Evolutionary conservation across 2,888 invertebrate species (phyloP), one percentile per base, ranked within the genome.

Genomic region (Hirudinaria manillensis): DNA sequence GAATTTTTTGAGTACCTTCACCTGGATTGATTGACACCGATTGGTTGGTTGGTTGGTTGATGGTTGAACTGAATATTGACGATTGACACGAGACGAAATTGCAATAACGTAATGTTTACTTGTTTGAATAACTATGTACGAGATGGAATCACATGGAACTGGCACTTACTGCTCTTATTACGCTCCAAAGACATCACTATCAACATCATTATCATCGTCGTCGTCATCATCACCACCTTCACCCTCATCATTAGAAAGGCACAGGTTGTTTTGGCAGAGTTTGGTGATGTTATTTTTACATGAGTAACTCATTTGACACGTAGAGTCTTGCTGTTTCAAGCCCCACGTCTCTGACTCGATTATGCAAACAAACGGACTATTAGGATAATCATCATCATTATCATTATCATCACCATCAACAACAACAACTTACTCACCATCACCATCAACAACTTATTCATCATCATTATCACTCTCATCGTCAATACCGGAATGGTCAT

Each of bases 391-490:
- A 71, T 55, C 75, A 71, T 21, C 65, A 72, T 72, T 71, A 56
- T 71, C 71, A 75, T 71, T 71, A 75, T 75, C 65, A 75, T 53
- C 56, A 61, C 2, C 38, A 75, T 53, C 72, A 75, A 29, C 51
- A 61, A 71, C 61, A 71, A 0, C 38, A 65, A 36, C 72, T 24
- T 75, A 61, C 24, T 75, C 34, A 4, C 61, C 36, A 71, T 24
- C 72, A 19, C 61, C 19, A 65, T 75, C 55, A 65, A 56, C 24
- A 72, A 74, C 55, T 51, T 72, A 2, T 32, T 71, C 66, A 72
- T 71, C 32, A 73, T 74, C 72, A 65, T 73, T 32, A 65, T 74
- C 72, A 2, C 75, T 24, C 56, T 76, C 72, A 76, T 53, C 51
- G 75, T 73, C 45, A 74, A 61, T 24, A 76, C 75, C 45, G 56